These are phyloP conservation scores for Prunella himalayana DNA, from an alignment of 2,113 vertebrate genomes.

Conservation along the genomic window DNA sequence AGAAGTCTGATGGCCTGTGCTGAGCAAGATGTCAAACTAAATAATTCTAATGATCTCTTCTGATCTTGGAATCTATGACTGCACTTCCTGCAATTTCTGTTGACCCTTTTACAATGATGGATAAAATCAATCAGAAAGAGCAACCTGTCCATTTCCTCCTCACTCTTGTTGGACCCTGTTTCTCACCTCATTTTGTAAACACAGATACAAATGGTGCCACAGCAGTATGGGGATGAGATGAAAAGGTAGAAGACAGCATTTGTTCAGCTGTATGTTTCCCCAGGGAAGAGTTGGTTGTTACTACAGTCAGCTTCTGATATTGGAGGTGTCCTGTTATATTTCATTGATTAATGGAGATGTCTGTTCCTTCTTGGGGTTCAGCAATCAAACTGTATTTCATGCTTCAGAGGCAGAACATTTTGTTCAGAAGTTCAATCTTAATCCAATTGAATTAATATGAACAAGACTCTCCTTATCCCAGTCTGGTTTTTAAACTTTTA, in stretches of 20 bases:
- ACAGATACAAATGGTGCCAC: not conserved
- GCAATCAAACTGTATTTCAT: not conserved
- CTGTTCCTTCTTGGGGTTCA: not conserved
- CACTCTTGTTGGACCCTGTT: not conserved
- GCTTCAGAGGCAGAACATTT: conserved; percentile 9
- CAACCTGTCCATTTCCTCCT: not conserved
- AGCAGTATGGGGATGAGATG: not conserved
- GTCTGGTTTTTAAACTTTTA: not conserved
- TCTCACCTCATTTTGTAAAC: not conserved
- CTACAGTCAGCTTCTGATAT: not conserved
- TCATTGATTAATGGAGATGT: not conserved
- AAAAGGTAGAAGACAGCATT: not conserved
- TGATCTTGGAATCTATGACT: not conserved
- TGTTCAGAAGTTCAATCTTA: conserved; percentile 17
- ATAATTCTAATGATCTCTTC: not conserved
- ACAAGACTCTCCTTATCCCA: not conserved
- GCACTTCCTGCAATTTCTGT: not conserved
- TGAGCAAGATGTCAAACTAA: conserved; percentile 1
- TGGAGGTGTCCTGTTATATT: not conserved
- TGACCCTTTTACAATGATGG: not conserved
- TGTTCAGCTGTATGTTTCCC: not conserved
- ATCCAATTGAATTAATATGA: conserved; percentile 1
- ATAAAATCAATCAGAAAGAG: not conserved
- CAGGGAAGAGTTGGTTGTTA: not conserved
- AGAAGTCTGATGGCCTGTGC: not conserved